phyloP scores from a whole-genome alignment of 2,797 vertebrate species.

The Hozukius guyotensis region DNA sequence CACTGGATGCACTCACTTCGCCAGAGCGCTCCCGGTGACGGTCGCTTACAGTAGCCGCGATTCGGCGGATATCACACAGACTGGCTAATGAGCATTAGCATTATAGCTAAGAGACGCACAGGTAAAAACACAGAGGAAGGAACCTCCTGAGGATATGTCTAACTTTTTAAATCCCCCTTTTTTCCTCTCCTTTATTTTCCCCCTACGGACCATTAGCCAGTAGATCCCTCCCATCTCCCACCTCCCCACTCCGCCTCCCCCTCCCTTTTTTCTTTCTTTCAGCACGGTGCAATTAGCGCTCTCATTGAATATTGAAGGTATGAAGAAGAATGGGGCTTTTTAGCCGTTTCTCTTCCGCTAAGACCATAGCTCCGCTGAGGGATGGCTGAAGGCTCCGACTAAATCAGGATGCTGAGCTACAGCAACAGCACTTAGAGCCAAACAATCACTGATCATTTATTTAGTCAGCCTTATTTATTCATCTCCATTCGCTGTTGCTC shows the following conservation, averaged over 20 bases:
- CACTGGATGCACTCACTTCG: slow-evolving; percentile 52
- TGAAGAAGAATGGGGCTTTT: slow-evolving; percentile 85
- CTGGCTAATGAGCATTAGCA: slow-evolving; percentile 85
- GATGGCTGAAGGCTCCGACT: slow-evolving; percentile 81
- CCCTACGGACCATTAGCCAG: slow-evolving; percentile 81
- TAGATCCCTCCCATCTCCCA: slow-evolving; percentile 70
- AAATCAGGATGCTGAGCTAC: slow-evolving; percentile 82
- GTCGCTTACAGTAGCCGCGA: slow-evolving; percentile 62
- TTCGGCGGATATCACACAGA: slow-evolving; percentile 81
- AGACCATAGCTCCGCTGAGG: slow-evolving; percentile 76
- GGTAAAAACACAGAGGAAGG: slow-evolving; percentile 81
- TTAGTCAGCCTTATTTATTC: slow-evolving; percentile 83
- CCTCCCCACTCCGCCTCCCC: slow-evolving; percentile 44
- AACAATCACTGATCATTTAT: slow-evolving; percentile 85
- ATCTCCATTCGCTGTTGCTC: slow-evolving; percentile 71
- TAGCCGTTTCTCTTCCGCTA: slow-evolving; percentile 83
- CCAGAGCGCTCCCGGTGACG: slow-evolving; percentile 73
- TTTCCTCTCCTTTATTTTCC: slow-evolving; percentile 67
- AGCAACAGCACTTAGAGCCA: slow-evolving; percentile 80
- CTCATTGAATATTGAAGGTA: slow-evolving; percentile 88
- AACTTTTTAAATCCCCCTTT: slow-evolving; percentile 78
- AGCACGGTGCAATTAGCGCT: slow-evolving; percentile 81
- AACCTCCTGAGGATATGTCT: slow-evolving; percentile 85
- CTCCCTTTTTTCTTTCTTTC: slow-evolving; percentile 68
- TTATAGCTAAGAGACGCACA: slow-evolving; percentile 77